These are phyloP conservation scores for Dolichomitus sp. DNA, from an alignment of 2,888 invertebrate genomes.

Conservation along the genomic window DNA sequence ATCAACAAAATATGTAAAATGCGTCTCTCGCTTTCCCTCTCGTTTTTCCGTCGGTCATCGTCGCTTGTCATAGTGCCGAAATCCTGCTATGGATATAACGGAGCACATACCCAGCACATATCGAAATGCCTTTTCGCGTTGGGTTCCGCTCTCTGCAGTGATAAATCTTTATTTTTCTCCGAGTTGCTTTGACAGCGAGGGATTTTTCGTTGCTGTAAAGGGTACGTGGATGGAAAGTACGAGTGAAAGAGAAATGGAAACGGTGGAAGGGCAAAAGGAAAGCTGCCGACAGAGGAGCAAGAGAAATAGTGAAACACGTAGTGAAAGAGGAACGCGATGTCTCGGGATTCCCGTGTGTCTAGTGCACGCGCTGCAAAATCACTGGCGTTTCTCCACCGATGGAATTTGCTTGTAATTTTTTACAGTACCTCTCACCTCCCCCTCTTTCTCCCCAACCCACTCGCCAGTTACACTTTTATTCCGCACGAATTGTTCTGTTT, in stretches of 20 bases:
- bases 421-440: slow-evolving; percentile 42
- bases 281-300: slow-evolving; percentile 5
- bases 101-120: neutral
- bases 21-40: slow-evolving; percentile 8
- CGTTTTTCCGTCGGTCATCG: slow-evolving; percentile 7
- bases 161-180: slow-evolving; percentile 59
- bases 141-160: slow-evolving; percentile 25
- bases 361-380: slow-evolving; percentile 65
- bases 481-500: slow-evolving; percentile 55
- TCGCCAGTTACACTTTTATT: slow-evolving; percentile 59
- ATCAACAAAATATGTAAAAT: slow-evolving; percentile 52
- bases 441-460: slow-evolving; percentile 2
- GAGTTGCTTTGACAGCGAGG: slow-evolving; percentile 46
- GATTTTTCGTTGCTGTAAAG: slow-evolving; percentile 51
- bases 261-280: slow-evolving; percentile 19
- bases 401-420: slow-evolving; percentile 73
- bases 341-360: slow-evolving; percentile 62
- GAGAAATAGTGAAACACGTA: slow-evolving; percentile 40
- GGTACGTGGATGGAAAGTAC: slow-evolving; percentile 56
- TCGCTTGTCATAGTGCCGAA: slow-evolving; percentile 8
- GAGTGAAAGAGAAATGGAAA: slow-evolving; percentile 49
- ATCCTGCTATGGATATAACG: slow-evolving; percentile 1
- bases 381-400: slow-evolving; percentile 61
- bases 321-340: slow-evolving; percentile 34
- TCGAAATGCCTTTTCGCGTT: slow-evolving; percentile 34